Evolutionary conservation across 2,888 invertebrate species (phyloP).

Genomic region (Tachystola acroxantha): DNA sequence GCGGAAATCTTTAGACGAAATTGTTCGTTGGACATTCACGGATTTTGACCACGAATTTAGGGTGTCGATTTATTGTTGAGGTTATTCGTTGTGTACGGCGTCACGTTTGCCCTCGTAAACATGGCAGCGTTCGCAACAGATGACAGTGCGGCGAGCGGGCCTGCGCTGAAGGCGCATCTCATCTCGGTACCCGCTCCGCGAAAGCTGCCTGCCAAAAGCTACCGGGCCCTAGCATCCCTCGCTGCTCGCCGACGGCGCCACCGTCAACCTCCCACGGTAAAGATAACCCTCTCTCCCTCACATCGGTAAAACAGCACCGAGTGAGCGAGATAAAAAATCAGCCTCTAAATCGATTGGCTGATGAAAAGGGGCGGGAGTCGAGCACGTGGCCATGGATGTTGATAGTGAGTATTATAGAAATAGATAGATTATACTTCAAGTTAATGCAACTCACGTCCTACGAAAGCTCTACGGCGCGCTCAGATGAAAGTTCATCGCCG

Average conservation of each 20-base stretch:
- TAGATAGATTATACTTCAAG: slow-evolving; percentile 36
- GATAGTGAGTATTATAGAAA: slow-evolving; percentile 33
- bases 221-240: not conserved
- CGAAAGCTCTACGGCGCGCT: slow-evolving; percentile 36
- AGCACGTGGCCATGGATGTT: slow-evolving; percentile 60
- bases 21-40: slow-evolving; percentile 47
- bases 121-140: slow-evolving; percentile 74
- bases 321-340: slow-evolving; percentile 51
- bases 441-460: slow-evolving; percentile 41
- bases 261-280: slow-evolving; percentile 30
- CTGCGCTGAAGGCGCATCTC: slow-evolving; percentile 68
- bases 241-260: slow-evolving; percentile 51
- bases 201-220: slow-evolving; percentile 1
- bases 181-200: slow-evolving; percentile 35
- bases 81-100: slow-evolving; percentile 73
- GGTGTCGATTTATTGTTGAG: slow-evolving; percentile 50
- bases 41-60: slow-evolving; percentile 37
- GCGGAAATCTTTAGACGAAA: slow-evolving; percentile 20
- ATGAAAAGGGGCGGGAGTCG: slow-evolving; percentile 61
- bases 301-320: slow-evolving; percentile 61
- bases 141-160: slow-evolving; percentile 68
- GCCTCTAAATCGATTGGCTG: slow-evolving; percentile 67
- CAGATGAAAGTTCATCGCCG: slow-evolving; percentile 29
- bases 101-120: slow-evolving; percentile 71
- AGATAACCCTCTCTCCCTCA: slow-evolving; percentile 27